Conservation (phyloP, 2,888 invertebrate genomes). For the Drosophila ezoana region DNA sequence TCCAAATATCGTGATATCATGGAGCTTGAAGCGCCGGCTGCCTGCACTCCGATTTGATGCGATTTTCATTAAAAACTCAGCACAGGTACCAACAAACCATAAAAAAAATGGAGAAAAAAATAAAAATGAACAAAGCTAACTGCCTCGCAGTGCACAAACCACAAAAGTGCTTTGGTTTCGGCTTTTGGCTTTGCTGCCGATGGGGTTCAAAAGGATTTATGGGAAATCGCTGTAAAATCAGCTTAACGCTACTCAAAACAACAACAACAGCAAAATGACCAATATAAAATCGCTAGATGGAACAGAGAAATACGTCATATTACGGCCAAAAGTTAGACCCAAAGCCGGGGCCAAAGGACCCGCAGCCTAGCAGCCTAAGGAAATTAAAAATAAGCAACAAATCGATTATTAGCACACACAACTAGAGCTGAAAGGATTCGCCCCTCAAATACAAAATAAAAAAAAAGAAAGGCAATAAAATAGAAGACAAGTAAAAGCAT, state of each 20-base stretch:
- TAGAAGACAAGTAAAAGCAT: neutral
- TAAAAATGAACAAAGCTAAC: slow-evolving; percentile 28
- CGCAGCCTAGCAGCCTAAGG: slow-evolving; percentile 48
- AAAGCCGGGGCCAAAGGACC: slow-evolving; percentile 3
- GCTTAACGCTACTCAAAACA: slow-evolving; percentile 50
- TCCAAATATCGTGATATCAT: slow-evolving; percentile 15
- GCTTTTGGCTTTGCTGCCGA: slow-evolving; percentile 7
- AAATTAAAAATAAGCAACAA: slow-evolving; percentile 75
- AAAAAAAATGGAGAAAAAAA: slow-evolving; percentile 7
- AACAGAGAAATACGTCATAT: slow-evolving; percentile 34
- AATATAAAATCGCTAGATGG: slow-evolving; percentile 37
- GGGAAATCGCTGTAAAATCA: slow-evolving; percentile 67
- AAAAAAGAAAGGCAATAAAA: slow-evolving; percentile 4
- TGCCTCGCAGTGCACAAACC: slow-evolving; percentile 55
- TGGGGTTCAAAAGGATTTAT: slow-evolving; percentile 37
- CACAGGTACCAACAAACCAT: slow-evolving; percentile 58
- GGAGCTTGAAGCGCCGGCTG: slow-evolving; percentile 31
- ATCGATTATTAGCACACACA: slow-evolving; percentile 73
- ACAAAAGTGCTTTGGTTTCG: slow-evolving; percentile 39
- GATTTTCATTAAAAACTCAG: slow-evolving; percentile 76
- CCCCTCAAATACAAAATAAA: slow-evolving; percentile 8
- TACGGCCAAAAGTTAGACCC: slow-evolving; percentile 9
- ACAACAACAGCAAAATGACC: slow-evolving; percentile 33
- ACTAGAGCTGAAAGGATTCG: slow-evolving; percentile 34
- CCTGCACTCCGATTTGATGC: slow-evolving; percentile 74